phyloP scores from a whole-genome alignment of 2,113 vertebrate genomes.

The Spilogale gracilis region DNA sequence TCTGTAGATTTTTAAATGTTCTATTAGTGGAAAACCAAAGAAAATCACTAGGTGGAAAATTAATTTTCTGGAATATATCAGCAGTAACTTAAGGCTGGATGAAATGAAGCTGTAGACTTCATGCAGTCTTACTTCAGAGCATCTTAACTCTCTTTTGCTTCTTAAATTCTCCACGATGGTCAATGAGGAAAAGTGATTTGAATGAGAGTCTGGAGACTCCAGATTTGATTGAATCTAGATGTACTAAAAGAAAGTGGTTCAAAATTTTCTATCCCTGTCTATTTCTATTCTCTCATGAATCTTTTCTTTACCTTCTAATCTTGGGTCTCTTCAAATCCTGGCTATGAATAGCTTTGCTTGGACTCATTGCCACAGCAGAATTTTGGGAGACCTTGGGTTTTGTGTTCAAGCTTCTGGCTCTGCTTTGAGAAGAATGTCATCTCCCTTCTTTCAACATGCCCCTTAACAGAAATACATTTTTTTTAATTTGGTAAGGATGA shows the following conservation, averaged over 20 bases:
- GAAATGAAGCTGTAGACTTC: slow-evolving; percentile 69
- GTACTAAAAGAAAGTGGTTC: slow-evolving; percentile 12
- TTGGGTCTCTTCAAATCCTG: background rate
- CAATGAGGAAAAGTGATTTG: slow-evolving; percentile 62
- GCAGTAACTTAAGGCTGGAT: slow-evolving; percentile 42
- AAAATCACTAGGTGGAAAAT: slow-evolving; percentile 79
- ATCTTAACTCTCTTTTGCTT: slow-evolving; percentile 65
- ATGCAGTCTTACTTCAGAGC: slow-evolving; percentile 72
- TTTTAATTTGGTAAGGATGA: background rate
- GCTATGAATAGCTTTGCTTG: background rate
- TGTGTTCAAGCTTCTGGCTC: slow-evolving; percentile 13
- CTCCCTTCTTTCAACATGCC: background rate
- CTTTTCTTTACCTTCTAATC: background rate
- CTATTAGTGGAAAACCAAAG: slow-evolving; percentile 78
- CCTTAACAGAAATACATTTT: background rate
- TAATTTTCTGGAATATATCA: slow-evolving; percentile 76
- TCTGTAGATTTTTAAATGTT: slow-evolving; percentile 66
- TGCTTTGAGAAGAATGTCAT: background rate
- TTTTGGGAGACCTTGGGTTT: background rate
- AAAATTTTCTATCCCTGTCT: background rate
- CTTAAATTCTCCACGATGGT: slow-evolving; percentile 44
- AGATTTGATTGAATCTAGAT: slow-evolving; percentile 30
- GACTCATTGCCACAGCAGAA: background rate
- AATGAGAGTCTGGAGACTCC: slow-evolving; percentile 17
- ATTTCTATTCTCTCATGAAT: background rate